Evolutionary conservation across 1,140 invertebrate species (phyloP).

Genomic region (Nautilus pompilius): DNA sequence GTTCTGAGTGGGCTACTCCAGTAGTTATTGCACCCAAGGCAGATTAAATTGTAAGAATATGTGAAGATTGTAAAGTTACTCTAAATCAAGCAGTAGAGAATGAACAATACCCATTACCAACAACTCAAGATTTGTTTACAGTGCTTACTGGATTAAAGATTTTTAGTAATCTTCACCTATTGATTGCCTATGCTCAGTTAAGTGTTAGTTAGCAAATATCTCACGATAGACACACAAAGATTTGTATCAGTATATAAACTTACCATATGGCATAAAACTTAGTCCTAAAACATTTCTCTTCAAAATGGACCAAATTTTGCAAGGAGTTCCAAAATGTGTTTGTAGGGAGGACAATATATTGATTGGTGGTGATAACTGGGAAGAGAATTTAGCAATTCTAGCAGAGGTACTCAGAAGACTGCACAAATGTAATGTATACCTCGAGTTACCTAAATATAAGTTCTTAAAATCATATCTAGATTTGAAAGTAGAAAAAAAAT

Average conservation of each 20-base stretch:
- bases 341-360: neutral
- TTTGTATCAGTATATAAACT: slow-evolving; percentile 49
- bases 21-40: slow-evolving; percentile 46
- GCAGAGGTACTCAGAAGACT: neutral
- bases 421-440: neutral
- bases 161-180: slow-evolving; percentile 35
- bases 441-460: neutral
- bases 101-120: slow-evolving; percentile 33
- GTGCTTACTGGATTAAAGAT: slow-evolving; percentile 27
- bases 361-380: neutral
- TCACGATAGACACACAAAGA: slow-evolving; percentile 52
- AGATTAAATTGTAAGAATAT: slow-evolving; percentile 41
- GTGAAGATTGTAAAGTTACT: slow-evolving; percentile 48
- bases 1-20: slow-evolving; percentile 44
- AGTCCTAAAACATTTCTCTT: neutral
- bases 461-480: neutral
- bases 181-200: slow-evolving; percentile 26
- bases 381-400: neutral
- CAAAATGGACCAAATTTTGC: neutral
- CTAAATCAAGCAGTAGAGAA: slow-evolving; percentile 34
- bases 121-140: slow-evolving; percentile 34
- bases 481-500: neutral
- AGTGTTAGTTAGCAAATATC: slow-evolving; percentile 12
- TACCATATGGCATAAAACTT: slow-evolving; percentile 54
- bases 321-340: neutral